phyloP scores from a whole-genome alignment of 1,140 invertebrate species.

The Drosophila littoralis region DNA sequence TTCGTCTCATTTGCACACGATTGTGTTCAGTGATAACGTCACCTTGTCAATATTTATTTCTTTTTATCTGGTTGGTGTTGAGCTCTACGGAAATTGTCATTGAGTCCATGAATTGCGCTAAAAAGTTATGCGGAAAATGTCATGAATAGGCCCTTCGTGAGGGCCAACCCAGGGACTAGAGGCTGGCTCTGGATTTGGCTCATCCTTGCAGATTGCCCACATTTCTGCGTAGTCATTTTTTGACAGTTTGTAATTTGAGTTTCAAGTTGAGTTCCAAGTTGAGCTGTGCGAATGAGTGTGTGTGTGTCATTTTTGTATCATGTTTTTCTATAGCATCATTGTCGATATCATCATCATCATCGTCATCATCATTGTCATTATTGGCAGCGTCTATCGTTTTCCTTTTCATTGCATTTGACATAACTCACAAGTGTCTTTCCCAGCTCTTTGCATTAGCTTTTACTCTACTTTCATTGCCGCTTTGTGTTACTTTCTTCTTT shows the following conservation, averaged over 20 bases:
- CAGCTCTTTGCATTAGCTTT: constrained; percentile 24
- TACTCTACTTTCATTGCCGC: constrained; percentile 35
- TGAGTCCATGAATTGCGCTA: constrained; percentile 4
- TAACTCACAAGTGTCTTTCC: constrained; percentile 38
- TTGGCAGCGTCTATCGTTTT: constrained; percentile 33
- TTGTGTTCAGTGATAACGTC: constrained; percentile 43
- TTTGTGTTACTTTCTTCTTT: constrained; percentile 32
- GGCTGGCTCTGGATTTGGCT: constrained; percentile 9
- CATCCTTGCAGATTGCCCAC: constrained; percentile 19
- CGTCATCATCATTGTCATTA: constrained; percentile 16
- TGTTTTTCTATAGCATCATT: constrained; percentile 12
- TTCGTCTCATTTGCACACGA: constrained; percentile 53
- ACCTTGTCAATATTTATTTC: constrained; percentile 40
- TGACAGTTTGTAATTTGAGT: constrained; percentile 47
- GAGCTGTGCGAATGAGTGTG: constrained; percentile 7
- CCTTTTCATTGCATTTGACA: constrained; percentile 49
- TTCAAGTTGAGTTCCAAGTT: constrained; percentile 34
- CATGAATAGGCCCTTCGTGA: constrained; percentile 37
- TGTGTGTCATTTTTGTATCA: constrained; percentile 29
- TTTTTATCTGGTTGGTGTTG: neutral
- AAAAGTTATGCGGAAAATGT: constrained; percentile 18
- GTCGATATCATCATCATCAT: constrained; percentile 12
- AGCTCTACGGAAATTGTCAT: constrained; percentile 10
- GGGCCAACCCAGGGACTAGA: neutral
- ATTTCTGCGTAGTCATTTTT: constrained; percentile 46